Percentiles rank a stretch among this genome's conserved stretches.
Evolutionary conservation across 2,888 invertebrate species (phyloP).

Genomic region (Charanyca ferruginea): DNA sequence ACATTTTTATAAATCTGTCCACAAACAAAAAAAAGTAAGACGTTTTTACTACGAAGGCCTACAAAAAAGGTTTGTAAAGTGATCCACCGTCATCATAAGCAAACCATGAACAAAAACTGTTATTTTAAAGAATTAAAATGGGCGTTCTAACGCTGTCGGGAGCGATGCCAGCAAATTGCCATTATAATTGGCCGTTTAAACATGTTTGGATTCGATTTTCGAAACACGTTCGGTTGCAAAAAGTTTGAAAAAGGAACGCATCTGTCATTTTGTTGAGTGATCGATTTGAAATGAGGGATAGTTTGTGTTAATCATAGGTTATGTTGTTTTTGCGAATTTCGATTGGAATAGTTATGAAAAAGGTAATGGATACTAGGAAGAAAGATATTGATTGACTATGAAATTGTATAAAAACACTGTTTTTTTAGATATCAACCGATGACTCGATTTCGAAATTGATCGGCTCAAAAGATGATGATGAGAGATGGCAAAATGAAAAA

Average conservation of each 20-base stretch:
- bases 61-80: conserved; percentile 57
- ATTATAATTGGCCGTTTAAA: conserved; percentile 84
- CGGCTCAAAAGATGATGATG: not conserved
- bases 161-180: conserved; percentile 78
- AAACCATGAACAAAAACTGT: conserved; percentile 74
- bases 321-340: conserved; percentile 57
- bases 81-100: conserved; percentile 57
- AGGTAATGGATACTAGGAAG: conserved; percentile 46
- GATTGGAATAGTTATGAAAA: conserved; percentile 26
- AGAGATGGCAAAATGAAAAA: too few relatives aligned
- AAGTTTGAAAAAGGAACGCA: conserved; percentile 66
- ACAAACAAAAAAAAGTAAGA: conserved; percentile 17
- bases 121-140: conserved; percentile 79
- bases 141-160: conserved; percentile 78
- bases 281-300: conserved; percentile 63
- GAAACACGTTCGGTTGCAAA: conserved; percentile 72
- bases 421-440: not conserved
- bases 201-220: conserved; percentile 81
- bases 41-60: conserved; percentile 21
- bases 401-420: conserved; percentile 12
- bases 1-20: conserved; percentile 37
- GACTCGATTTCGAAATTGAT: not conserved
- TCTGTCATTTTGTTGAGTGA: conserved; percentile 72
- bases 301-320: conserved; percentile 57
- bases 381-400: conserved; percentile 3